phyloP scores from a whole-genome alignment of 2,888 invertebrate genomes.

The Boloria selene region DNA sequence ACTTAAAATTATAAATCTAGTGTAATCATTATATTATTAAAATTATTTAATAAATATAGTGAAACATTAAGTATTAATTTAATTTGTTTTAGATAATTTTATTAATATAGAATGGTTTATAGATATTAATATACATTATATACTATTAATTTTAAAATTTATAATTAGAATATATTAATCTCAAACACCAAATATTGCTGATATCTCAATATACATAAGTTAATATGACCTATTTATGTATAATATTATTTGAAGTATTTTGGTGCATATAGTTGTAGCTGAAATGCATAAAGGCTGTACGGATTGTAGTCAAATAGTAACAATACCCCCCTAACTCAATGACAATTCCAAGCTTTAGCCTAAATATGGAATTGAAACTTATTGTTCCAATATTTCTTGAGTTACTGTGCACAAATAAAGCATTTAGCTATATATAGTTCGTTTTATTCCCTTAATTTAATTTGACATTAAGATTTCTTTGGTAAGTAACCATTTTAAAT shows the following conservation, averaged over 20 bases:
- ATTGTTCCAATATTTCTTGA: slow-evolving; percentile 39
- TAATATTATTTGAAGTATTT: slow-evolving; percentile 31
- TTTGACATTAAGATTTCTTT: neutral
- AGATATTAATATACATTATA: neutral
- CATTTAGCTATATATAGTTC: slow-evolving; percentile 44
- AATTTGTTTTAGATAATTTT: slow-evolving; percentile 6
- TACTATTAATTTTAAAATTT: slow-evolving; percentile 6
- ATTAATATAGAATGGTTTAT: neutral
- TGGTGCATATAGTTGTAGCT: slow-evolving; percentile 33
- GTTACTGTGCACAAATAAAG: slow-evolving; percentile 64
- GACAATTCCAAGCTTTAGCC: slow-evolving; percentile 40
- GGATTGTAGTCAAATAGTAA: slow-evolving; percentile 29
- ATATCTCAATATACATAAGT: slow-evolving; percentile 15
- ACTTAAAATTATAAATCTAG: slow-evolving; percentile 26
- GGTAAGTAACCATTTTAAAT: neutral
- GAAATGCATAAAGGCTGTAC: slow-evolving; percentile 36
- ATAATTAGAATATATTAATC: neutral
- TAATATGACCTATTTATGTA: slow-evolving; percentile 18
- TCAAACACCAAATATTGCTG: slow-evolving; percentile 23
- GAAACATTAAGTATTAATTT: neutral
- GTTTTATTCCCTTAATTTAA: slow-evolving; percentile 6
- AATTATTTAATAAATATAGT: neutral
- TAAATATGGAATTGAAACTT: slow-evolving; percentile 62
- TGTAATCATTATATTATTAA: slow-evolving; percentile 2
- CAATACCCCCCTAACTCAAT: slow-evolving; percentile 25